Base-by-base conservation (phyloP, 2,888 invertebrate genomes). In the Acronicta alni region DNA sequence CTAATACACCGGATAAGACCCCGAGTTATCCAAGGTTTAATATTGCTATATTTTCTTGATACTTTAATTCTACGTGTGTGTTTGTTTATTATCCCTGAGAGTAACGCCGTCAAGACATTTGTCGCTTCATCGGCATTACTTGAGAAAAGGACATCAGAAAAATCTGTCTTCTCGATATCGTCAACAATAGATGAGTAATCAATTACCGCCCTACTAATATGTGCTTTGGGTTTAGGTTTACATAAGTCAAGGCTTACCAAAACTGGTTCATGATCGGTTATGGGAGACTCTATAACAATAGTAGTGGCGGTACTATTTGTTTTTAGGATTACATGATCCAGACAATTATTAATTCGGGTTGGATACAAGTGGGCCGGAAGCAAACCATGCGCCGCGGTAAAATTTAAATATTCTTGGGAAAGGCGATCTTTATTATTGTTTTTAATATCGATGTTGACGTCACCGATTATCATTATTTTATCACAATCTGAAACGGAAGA, bases 21-120 rank as follows among this genome's bases (percentile, higher is more conserved):
- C 8, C 8, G 38, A 38, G 38, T 38, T 15, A 38, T 38, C 38
- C 38, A 38, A n/a, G 38, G 38, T 15, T 38, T 38, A 38, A 38
- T 38, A 38, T n/a, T 38, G 8, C 15, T n/a, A 38, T 15, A 38
- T 38, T 38, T 38, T 8, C 15, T n/a, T 38, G n/a, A 8, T 15
- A 38, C 15, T 15, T 38, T 38, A n/a, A 8, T 38, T n/a, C 8
- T n/a, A 15, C 38, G n/a, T 8, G 38, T 38, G 15, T 38, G 38
- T 15, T n/a, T 38, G 15, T 38, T 38, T 38, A 38, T 38, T 15
- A 38, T 38, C 8, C 15, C 15, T 8, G 38, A 15, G n/a, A 38
- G 15, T 38, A 38, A 15, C 15, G n/a, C 8, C 5, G 15, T 15
- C 6, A 38, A 15, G 15, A 15, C 15, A 15, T 38, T 15, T n/a